Evolutionary conservation across 2,113 vertebrate genomes (phyloP).

Genomic region (Ictidomys tridecemlineatus): DNA sequence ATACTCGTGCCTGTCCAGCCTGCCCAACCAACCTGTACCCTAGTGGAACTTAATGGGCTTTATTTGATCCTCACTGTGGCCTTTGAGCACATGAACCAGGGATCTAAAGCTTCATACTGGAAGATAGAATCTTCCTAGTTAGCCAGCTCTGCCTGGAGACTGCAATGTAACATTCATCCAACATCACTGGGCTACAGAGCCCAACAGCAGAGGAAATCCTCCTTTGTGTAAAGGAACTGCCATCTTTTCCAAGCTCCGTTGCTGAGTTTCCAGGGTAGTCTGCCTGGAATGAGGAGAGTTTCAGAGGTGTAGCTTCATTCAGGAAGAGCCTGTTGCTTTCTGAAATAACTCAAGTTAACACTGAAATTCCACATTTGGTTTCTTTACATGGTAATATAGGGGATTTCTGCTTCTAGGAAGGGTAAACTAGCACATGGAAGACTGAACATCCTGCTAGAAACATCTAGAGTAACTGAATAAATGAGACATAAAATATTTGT

Average conservation of each 20-base stretch:
- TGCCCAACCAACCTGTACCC: slow-evolving; percentile 63
- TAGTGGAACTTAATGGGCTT: slow-evolving; percentile 73
- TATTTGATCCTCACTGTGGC: neutral
- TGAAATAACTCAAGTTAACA: neutral
- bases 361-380: neutral
- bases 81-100: slow-evolving; percentile 34
- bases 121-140: slow-evolving; percentile 69
- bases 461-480: neutral
- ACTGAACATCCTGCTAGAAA: neutral
- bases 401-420: neutral
- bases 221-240: slow-evolving; percentile 63
- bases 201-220: slow-evolving; percentile 50
- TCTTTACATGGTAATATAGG: neutral
- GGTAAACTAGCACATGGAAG: rapidly evolving
- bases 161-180: slow-evolving; percentile 47
- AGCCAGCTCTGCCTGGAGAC: slow-evolving; percentile 61
- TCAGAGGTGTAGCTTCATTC: neutral
- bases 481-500: neutral
- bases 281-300: slow-evolving; percentile 29
- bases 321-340: neutral
- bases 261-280: slow-evolving; percentile 4
- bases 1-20: slow-evolving; percentile 6
- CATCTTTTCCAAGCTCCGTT: slow-evolving; percentile 33
- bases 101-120: slow-evolving; percentile 66
- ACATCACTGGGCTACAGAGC: neutral